These are phyloP conservation scores for Cercocebus atys DNA, from an alignment of 2,113 vertebrate genomes.

Conservation along the genomic window DNA sequence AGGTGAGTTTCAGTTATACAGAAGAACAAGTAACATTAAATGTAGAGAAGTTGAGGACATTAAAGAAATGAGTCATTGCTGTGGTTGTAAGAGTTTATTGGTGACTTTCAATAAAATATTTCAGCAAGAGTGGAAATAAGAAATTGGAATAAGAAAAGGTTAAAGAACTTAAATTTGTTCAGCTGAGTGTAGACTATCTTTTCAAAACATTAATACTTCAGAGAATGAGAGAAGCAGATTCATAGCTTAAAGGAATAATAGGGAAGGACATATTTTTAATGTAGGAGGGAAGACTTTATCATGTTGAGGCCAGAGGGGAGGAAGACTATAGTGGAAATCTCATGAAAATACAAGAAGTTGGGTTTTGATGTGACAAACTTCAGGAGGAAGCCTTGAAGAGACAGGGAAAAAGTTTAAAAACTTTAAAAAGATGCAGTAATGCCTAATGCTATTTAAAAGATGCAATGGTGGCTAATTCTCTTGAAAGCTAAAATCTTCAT, in stretches of 20 bases:
- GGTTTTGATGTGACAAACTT: neutral
- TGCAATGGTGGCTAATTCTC: neutral
- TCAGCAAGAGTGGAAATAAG: neutral
- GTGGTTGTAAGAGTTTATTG: neutral
- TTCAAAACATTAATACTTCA: neutral
- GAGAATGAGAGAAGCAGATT: constrained; percentile 7
- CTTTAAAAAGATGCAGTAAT: neutral
- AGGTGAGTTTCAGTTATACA: neutral
- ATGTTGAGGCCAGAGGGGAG: neutral
- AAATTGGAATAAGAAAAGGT: neutral
- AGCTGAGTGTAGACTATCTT: neutral
- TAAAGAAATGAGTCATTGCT: neutral
- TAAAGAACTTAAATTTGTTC: neutral
- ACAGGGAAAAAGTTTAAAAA: neutral
- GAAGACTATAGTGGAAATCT: neutral
- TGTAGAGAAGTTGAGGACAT: neutral
- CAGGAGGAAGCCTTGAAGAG: neutral
- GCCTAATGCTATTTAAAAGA: neutral
- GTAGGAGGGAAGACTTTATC: neutral
- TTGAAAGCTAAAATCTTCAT: neutral
- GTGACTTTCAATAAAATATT: neutral
- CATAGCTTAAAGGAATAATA: neutral
- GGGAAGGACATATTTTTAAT: neutral
- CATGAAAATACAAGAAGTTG: neutral
- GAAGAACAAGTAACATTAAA: neutral